Percentiles rank a stretch among this genome's conserved stretches.
Conservation (phyloP, 2,113 vertebrate species). For the Corynorhinus townsendii region DNA sequence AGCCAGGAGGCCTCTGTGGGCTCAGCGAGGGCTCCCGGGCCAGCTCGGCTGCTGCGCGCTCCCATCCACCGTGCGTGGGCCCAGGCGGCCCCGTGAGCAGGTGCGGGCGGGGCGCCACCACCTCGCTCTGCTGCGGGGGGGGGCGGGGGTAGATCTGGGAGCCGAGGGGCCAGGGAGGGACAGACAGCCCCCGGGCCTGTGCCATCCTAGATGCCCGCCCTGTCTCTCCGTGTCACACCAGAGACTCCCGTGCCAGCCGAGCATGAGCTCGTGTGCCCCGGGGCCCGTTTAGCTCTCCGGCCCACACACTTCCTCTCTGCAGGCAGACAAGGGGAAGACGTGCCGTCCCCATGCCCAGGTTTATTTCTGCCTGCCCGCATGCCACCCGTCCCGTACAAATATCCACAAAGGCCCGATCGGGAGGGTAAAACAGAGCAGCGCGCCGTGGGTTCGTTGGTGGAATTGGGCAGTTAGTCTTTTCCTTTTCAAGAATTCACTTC, state of each 20-base stretch:
- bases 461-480: background rate
- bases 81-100: no score
- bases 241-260: conserved; percentile 31
- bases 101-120: no score
- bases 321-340: conserved; percentile 45
- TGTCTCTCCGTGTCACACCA: background rate
- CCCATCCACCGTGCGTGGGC: background rate
- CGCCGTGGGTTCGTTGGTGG: background rate
- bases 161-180: background rate
- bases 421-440: background rate
- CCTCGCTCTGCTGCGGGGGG: background rate
- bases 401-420: background rate
- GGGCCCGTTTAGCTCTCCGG: conserved; percentile 50
- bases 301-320: conserved; percentile 38
- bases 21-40: background rate
- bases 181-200: background rate
- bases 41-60: background rate
- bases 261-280: conserved; percentile 36
- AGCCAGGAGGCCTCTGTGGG: background rate
- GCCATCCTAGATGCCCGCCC: background rate
- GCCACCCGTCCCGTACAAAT: background rate
- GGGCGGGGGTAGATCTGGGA: background rate
- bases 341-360: conserved; percentile 1
- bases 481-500: background rate
- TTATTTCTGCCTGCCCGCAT: conserved; percentile 27